A percentile compares a stretch with the other conserved stretches of the same genome.
These are phyloP conservation scores for Acleris laterana DNA, from an alignment of 2,888 invertebrate species.

Conservation along the genomic window DNA sequence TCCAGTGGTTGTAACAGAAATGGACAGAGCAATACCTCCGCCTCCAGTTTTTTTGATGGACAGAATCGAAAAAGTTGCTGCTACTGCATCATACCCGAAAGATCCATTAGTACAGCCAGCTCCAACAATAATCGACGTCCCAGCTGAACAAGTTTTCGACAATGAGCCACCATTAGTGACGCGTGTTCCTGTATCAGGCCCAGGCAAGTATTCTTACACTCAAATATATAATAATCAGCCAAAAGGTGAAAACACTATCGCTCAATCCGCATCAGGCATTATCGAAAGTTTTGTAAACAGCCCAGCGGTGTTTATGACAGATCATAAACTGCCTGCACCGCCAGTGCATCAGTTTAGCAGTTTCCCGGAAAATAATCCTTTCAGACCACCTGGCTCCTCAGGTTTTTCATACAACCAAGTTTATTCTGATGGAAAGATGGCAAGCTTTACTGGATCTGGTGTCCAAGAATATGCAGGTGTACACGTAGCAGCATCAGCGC, in stretches of 20 bases:
- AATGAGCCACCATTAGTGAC: constrained; percentile 17
- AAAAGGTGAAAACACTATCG: neutral
- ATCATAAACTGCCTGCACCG: neutral
- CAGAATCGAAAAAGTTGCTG: constrained; percentile 17
- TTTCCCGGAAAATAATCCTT: constrained; percentile 11
- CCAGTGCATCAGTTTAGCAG: neutral
- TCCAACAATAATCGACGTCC: neutral
- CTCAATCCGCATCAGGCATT: constrained; percentile 1
- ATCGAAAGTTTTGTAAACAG: neutral
- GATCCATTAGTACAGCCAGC: neutral
- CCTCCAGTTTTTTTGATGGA: constrained; percentile 14
- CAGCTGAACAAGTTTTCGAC: neutral
- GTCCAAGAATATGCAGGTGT: neutral
- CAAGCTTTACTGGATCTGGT: neutral
- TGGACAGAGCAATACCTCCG: constrained; percentile 1
- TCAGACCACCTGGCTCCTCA: neutral
- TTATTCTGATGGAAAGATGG: neutral
- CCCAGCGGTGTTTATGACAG: neutral
- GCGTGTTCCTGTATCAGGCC: constrained; percentile 35
- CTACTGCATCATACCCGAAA: constrained; percentile 10
- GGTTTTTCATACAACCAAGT: constrained; percentile 10
- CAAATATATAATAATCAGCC: neutral
- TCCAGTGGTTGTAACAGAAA: constrained; percentile 18
- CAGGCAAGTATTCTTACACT: constrained; percentile 48
- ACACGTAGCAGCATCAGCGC: constrained; percentile 8